A percentile compares a stretch with the other conserved stretches of the same genome.
phyloP scores from a whole-genome alignment of 2,888 invertebrate species.

The Phaonia tiefii region DNA sequence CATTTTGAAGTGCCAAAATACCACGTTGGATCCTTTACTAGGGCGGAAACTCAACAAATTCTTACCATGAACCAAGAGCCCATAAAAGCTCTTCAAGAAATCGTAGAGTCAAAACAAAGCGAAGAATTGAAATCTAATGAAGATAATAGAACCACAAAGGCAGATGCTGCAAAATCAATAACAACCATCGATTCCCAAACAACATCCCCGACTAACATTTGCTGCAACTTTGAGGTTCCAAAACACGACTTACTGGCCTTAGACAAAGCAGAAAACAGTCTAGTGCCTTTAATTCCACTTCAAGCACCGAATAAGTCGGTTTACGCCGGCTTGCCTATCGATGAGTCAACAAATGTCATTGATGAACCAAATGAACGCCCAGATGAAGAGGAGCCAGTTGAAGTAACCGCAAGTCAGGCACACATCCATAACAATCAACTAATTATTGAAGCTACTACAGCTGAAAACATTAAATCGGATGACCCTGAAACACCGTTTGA shows the following conservation, averaged over 20 bases:
- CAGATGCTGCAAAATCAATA: conserved; percentile 66
- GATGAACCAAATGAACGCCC: conserved; percentile 78
- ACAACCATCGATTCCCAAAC: neutral
- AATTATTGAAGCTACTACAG: no score
- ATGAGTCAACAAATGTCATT: conserved; percentile 75
- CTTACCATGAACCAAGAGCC: conserved; percentile 67
- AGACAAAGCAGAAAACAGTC: neutral
- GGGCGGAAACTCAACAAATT: conserved; percentile 71
- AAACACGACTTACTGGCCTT: neutral
- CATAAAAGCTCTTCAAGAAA: no score
- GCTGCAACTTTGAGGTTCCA: neutral
- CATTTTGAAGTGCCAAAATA: conserved; percentile 57
- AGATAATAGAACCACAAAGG: no score
- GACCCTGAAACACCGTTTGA: neutral
- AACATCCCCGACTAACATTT: no score
- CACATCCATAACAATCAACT: neutral
- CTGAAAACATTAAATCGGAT: no score
- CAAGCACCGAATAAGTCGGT: conserved; percentile 71
- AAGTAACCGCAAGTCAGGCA: neutral
- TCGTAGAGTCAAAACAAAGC: no score
- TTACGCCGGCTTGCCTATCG: conserved; percentile 75
- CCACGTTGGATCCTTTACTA: conserved; percentile 39
- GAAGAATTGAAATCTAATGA: no score
- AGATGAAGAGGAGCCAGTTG: conserved; percentile 73
- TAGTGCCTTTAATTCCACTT: no score